These are phyloP conservation scores for Nibea albiflora DNA, from an alignment of 2,113 vertebrate species.

Conservation along the genomic window DNA sequence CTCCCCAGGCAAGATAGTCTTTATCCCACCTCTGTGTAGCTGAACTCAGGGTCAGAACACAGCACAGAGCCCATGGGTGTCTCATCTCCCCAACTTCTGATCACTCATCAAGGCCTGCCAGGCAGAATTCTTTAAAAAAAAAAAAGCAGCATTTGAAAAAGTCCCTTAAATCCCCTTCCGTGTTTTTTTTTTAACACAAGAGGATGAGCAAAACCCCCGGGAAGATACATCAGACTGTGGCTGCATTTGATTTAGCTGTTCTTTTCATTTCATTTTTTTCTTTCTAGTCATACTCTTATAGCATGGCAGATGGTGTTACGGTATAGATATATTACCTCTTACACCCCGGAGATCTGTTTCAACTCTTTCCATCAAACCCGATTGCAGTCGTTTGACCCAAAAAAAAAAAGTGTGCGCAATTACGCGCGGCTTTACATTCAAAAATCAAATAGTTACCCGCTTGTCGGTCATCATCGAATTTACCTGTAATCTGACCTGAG, in stretches of 20 bases:
- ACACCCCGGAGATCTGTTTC: not conserved
- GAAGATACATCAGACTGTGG: slow-evolving; percentile 42
- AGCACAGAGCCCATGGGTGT: slow-evolving; percentile 48
- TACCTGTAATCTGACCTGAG: slow-evolving; percentile 17
- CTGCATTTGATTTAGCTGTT: slow-evolving; percentile 42
- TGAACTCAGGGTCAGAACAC: slow-evolving; percentile 68
- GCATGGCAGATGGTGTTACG: not conserved
- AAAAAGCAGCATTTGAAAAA: slow-evolving; percentile 52
- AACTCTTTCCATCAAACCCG: not conserved
- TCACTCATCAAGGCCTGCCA: slow-evolving; percentile 70
- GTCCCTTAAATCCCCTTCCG: slow-evolving; percentile 37
- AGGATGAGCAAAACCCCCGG: slow-evolving; percentile 21
- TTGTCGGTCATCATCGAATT: not conserved
- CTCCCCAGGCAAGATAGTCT: slow-evolving; percentile 61
- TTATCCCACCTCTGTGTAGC: slow-evolving; percentile 59
- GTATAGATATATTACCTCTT: not conserved
- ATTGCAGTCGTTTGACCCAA: not conserved
- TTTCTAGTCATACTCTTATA: not conserved
- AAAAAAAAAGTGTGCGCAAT: not conserved
- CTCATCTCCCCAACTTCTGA: slow-evolving; percentile 69
- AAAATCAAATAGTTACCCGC: slow-evolving; percentile 1
- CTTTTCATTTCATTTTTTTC: not conserved
- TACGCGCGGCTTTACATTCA: not conserved
- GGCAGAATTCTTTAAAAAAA: slow-evolving; percentile 24
- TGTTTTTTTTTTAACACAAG: slow-evolving; percentile 14